Base-by-base conservation (phyloP, 2,113 vertebrate genomes). In the Psittacara wagleri region DNA sequence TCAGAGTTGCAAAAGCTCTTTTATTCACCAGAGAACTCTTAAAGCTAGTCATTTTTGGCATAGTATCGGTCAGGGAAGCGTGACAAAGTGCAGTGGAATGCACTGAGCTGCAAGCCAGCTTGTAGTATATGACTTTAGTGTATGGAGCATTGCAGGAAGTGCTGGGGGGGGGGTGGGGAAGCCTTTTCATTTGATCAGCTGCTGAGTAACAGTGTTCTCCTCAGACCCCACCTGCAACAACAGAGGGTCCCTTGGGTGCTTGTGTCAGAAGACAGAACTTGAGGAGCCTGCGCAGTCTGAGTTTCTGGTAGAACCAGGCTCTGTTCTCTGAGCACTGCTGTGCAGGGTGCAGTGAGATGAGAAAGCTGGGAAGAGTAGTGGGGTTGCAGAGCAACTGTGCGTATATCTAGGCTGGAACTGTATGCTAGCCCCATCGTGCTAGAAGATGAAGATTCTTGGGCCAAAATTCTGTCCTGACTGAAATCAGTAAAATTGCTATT, bases 51-150 rank as follows among this genome's bases (percentile, higher is more conserved):
- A 84, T 93, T 87, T 96, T 95, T 95, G 95, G 92, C 95, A 92
- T 97, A 75, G 62, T 83, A 33, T 91, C 3, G 75, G 75, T 85
- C 72, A 94, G 92, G 75, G 93, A 96, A 95, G 95, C 81, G 62
- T 97, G 96, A 95, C 89, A 59, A 81, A 95, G 91, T 83, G 74
- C 89, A 94, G 61, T 93, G 92, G 97, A 98, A 96, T 96, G 83
- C 76, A 83, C 76, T 77, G 86, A 96, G 77, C 93, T 95, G 87
- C 12, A 8, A 89, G 92, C 78, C 93, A 84, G 74, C 88, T 77
- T 63, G 64, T 77, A 82, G 75, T 88, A 61, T 79, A 73, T 86
- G 90, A 57, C 92, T 90, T 48, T 27, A 67, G 88, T 77, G 64
- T 78, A 68, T 57, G 83, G 41, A 82, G 52, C 46, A 41, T 78